Evolutionary conservation across 2,888 invertebrate genomes (phyloP), one percentile per base, ranked within the genome.

Genomic region (Agriopis aurantiaria): DNA sequence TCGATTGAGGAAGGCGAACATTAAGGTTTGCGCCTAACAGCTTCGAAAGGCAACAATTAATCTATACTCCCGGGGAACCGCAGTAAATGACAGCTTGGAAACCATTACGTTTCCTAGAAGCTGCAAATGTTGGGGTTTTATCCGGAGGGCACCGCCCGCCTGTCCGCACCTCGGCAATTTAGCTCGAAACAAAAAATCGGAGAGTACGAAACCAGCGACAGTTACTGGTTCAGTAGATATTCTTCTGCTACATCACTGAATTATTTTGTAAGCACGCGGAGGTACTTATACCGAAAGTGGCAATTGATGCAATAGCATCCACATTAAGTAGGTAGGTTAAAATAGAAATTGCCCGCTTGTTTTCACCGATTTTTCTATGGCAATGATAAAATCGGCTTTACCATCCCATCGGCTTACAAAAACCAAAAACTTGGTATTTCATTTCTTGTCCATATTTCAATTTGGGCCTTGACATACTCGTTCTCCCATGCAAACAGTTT

Each of bases 1-100:
- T 78, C 71, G 78, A 88, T 86, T 82, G 85, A 88, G 88, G 87
- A 88, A 88, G 85, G 76, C 67, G 73, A 64, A 52, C 77, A 88
- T 89, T 87, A 88, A 79, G 75, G 72, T 69, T 74, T 76, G 77
- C 75, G 71, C 75, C 78, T 84, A 85, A 83, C 82, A 80, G 81
- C 79, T 76, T 72, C 75, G 76, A 80, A 82, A 82, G 79, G 82
- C 77, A 81, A 85, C 83, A 83, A 87, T 86, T 85, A 85, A 85
- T 85, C 82, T 83, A 82, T 82, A 76, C 79, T 78, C 78, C 71
- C 76, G 71, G 75, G 78, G 82, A 82, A 80, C 79, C 68, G 69
- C 70, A 80, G 77, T 74, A 85, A 88, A 88, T 84, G 86, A 86
- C 83, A 86, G 79, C 72, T 53, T 75, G 77, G 79, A 76, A 71